These are phyloP conservation scores for Tethya wilhelma DNA, from an alignment of 37 sponge, comb jelly and placozoan genomes.

Conservation along the genomic window DNA sequence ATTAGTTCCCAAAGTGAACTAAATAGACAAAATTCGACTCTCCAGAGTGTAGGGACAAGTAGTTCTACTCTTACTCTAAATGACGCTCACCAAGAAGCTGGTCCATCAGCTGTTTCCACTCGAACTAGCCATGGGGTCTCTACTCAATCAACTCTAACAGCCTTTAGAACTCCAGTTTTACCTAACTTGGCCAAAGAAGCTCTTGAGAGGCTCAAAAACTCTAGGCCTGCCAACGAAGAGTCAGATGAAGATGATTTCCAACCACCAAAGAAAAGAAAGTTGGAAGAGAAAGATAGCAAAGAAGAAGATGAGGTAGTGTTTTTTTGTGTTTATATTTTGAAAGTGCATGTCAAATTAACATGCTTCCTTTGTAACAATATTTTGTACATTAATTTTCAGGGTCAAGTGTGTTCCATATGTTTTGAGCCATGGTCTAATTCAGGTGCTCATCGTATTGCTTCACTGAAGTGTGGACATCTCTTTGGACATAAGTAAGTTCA, in stretches of 20 bases:
- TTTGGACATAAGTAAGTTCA: slow-evolving; percentile 71
- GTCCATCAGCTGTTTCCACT: no score
- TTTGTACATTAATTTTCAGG: slow-evolving; percentile 25
- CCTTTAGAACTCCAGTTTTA: background rate
- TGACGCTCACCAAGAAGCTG: no score
- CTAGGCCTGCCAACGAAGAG: background rate
- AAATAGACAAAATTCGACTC: no score
- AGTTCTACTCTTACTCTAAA: no score
- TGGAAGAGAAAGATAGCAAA: slow-evolving; percentile 16
- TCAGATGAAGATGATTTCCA: slow-evolving; percentile 37
- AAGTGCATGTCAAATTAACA: background rate
- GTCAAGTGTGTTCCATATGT: slow-evolving; percentile 86
- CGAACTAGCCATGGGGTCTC: no score
- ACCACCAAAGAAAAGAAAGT: slow-evolving; percentile 36
- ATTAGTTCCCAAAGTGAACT: no score
- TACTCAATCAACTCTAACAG: background rate
- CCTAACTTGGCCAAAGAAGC: slow-evolving; percentile 67
- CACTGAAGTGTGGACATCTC: slow-evolving; percentile 89
- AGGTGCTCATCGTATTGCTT: slow-evolving; percentile 79
- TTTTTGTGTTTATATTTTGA: background rate
- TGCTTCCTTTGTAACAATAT: background rate
- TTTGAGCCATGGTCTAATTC: slow-evolving; percentile 92
- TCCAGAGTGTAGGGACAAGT: no score
- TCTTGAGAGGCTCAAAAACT: slow-evolving; percentile 28
- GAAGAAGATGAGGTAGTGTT: slow-evolving; percentile 35